These are phyloP conservation scores for Lymantria dispar DNA, from an alignment of 2,888 invertebrate species.

Conservation along the genomic window DNA sequence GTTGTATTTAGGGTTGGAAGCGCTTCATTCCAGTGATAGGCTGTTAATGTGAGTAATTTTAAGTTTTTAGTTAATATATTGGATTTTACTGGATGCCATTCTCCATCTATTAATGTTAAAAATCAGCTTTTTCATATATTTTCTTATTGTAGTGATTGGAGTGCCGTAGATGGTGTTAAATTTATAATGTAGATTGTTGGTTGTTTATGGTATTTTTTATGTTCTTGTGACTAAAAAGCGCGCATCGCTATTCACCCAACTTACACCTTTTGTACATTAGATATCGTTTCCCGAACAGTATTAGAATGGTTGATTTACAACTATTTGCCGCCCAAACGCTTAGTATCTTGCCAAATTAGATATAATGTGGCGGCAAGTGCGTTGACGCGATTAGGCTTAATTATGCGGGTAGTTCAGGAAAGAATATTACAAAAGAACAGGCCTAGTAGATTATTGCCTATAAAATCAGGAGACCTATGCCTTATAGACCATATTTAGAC, in stretches of 20 bases:
- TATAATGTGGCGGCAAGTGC: conserved; percentile 33
- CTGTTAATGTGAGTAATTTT: conserved; percentile 8
- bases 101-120: background rate
- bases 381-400: conserved; percentile 20
- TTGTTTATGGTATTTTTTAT: background rate
- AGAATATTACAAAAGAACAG: background rate
- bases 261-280: conserved; percentile 75
- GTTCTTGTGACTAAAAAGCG: conserved; percentile 16
- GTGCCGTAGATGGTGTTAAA: background rate
- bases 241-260: conserved; percentile 43
- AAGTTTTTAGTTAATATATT: background rate
- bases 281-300: conserved; percentile 69
- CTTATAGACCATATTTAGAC: too few species aligned
- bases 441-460: background rate
- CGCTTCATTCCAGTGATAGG: conserved; percentile 10
- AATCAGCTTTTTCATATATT: background rate
- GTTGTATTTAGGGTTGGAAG: background rate
- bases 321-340: conserved; percentile 54
- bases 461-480: too few species aligned
- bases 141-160: background rate
- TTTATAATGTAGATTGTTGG: background rate
- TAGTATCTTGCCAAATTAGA: conserved; percentile 66
- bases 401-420: conserved; percentile 13
- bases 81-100: background rate
- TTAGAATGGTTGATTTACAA: conserved; percentile 68